Evolutionary conservation across 1,140 invertebrate genomes (phyloP).

Genomic region (Lucilia sericata): DNA sequence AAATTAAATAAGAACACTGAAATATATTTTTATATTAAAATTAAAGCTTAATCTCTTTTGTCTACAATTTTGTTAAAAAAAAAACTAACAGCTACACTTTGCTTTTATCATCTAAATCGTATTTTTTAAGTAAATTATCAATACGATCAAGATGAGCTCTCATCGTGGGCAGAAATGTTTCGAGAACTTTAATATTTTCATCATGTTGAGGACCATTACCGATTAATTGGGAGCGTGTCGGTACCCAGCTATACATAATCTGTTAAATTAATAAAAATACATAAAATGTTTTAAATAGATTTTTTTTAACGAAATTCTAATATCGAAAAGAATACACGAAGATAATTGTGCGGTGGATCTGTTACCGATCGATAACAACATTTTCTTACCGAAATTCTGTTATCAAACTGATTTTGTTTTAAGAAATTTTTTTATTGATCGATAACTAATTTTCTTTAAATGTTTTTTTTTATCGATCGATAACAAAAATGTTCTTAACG

Average conservation of each 20-base stretch:
- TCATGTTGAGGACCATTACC: slow-evolving; percentile 57
- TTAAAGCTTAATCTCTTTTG: not conserved
- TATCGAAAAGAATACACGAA: too few relatives aligned
- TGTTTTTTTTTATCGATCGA: too few relatives aligned
- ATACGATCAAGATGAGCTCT: slow-evolving; percentile 57
- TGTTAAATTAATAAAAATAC: slow-evolving; percentile 47
- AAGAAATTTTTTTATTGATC: too few relatives aligned
- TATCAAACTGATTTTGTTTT: too few relatives aligned
- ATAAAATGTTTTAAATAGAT: slow-evolving; percentile 21
- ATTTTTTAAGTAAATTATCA: slow-evolving; percentile 56
- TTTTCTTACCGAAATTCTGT: too few relatives aligned
- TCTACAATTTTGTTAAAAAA: not conserved
- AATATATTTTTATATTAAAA: not conserved
- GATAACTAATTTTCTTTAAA: too few relatives aligned
- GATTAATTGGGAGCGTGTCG: slow-evolving; percentile 59
- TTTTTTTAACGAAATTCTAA: too few relatives aligned
- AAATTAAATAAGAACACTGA: not conserved
- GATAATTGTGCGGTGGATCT: too few relatives aligned
- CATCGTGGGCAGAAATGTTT: slow-evolving; percentile 59
- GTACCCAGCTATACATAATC: slow-evolving; percentile 65
- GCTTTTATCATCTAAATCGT: slow-evolving; percentile 59
- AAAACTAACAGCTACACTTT: slow-evolving; percentile 53
- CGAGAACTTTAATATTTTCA: slow-evolving; percentile 60
- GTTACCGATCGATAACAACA: too few relatives aligned
- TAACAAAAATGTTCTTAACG: too few relatives aligned